Evolutionary conservation across 1,140 invertebrate genomes (phyloP).

Genomic region (Drosophila bifasciata): DNA sequence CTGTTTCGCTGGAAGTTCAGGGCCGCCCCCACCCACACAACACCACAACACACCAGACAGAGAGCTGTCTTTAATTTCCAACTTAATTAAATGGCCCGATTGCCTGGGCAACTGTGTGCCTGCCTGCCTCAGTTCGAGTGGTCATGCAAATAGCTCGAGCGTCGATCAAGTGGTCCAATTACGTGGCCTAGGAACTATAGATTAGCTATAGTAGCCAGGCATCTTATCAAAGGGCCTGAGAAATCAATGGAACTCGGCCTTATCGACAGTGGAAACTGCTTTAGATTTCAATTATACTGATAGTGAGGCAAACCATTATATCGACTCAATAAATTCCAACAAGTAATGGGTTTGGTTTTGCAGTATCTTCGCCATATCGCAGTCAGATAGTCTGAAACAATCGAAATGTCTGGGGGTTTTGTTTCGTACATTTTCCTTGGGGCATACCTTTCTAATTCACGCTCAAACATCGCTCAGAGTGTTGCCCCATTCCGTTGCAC

Average conservation of each 20-base stretch:
- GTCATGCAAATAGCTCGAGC: slow-evolving; percentile 32
- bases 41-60: no score
- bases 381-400: no score
- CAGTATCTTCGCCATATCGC: no score
- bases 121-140: not conserved
- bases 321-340: no score
- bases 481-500: slow-evolving; percentile 4
- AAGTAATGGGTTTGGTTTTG: no score
- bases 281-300: no score
- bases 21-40: slow-evolving; percentile 9
- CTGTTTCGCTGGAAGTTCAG: slow-evolving; percentile 44
- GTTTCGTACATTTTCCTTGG: not conserved
- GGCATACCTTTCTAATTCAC: slow-evolving; percentile 34
- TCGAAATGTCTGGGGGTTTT: not conserved
- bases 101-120: no score
- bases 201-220: slow-evolving; percentile 41
- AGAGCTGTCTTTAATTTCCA: slow-evolving; percentile 14
- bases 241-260: slow-evolving; percentile 9
- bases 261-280: no score
- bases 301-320: no score
- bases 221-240: slow-evolving; percentile 42
- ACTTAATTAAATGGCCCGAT: slow-evolving; percentile 34
- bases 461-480: not conserved
- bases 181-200: slow-evolving; percentile 52
- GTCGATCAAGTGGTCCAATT: slow-evolving; percentile 49